Conservation (phyloP, 2,797 vertebrate species). For the Aphelocoma californica region DNA sequence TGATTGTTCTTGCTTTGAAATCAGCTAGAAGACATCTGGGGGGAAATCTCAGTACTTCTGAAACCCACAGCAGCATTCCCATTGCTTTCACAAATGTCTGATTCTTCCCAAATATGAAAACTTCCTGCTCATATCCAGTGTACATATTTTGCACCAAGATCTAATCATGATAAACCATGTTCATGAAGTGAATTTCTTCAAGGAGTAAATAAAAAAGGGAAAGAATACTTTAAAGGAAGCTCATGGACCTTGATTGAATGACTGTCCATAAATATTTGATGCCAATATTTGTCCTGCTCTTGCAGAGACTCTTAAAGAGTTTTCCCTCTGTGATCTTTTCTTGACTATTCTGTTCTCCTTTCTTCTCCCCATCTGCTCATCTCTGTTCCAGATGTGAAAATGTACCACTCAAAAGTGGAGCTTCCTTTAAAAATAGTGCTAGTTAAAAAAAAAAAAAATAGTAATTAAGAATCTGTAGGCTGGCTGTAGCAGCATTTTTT, state of each 20-base stretch:
- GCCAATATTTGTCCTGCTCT: constrained; percentile 47
- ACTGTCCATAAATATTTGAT: constrained; percentile 58
- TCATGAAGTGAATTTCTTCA: neutral
- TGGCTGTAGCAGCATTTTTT: neutral
- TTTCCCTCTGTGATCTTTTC: neutral
- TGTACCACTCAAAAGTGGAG: neutral
- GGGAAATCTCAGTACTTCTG: neutral
- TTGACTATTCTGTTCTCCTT: neutral
- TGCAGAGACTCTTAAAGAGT: neutral
- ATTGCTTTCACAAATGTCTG: neutral
- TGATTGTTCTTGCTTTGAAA: constrained; percentile 14
- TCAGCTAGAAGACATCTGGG: neutral
- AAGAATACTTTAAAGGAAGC: constrained; percentile 16
- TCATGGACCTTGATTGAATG: constrained; percentile 37
- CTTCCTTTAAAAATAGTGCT: neutral
- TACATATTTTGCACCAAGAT: neutral
- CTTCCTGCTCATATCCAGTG: neutral
- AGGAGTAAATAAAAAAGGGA: constrained; percentile 18
- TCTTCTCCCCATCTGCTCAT: neutral
- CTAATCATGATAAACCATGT: neutral
- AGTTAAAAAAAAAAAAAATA: neutral
- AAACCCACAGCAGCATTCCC: neutral
- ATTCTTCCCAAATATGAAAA: neutral
- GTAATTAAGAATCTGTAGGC: neutral
- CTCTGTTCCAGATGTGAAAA: neutral